Conservation (phyloP, 2,797 vertebrate species). For the Hirundo rustica region DNA sequence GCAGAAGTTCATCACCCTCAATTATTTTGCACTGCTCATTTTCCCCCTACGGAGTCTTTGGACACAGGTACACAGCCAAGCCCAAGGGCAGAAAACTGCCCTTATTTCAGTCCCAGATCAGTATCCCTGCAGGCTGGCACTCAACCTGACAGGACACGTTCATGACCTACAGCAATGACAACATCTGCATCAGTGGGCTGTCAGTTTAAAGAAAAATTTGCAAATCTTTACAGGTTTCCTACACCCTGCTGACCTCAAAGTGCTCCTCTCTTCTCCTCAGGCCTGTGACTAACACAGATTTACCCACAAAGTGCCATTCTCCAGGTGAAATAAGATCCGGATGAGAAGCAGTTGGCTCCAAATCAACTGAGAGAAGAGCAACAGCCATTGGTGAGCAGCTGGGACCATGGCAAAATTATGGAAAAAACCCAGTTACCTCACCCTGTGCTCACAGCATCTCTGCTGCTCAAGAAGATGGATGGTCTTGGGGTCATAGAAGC, state of each 20-base stretch:
- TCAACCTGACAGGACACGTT: neutral
- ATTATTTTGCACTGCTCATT: neutral
- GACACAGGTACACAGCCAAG: neutral
- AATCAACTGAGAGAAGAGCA: neutral
- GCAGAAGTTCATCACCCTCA: neutral
- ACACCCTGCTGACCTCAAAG: neutral
- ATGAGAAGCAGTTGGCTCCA: constrained; percentile 13
- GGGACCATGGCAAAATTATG: neutral
- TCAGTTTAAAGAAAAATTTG: neutral
- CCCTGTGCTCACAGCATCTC: constrained; percentile 18
- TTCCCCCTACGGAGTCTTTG: neutral
- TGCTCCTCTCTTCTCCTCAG: neutral
- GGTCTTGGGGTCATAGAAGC: neutral
- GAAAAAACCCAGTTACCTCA: constrained; percentile 1
- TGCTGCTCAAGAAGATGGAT: neutral
- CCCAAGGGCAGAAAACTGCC: neutral
- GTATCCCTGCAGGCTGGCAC: neutral
- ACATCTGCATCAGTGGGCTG: neutral
- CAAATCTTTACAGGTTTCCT: neutral
- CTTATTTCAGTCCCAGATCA: neutral
- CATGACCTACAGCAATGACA: neutral
- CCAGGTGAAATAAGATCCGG: neutral
- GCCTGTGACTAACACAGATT: neutral
- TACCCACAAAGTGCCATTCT: neutral
- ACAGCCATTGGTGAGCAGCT: neutral